Evolutionary conservation across 2,888 invertebrate genomes (phyloP).

Genomic region (Monoplex corrugatus): DNA sequence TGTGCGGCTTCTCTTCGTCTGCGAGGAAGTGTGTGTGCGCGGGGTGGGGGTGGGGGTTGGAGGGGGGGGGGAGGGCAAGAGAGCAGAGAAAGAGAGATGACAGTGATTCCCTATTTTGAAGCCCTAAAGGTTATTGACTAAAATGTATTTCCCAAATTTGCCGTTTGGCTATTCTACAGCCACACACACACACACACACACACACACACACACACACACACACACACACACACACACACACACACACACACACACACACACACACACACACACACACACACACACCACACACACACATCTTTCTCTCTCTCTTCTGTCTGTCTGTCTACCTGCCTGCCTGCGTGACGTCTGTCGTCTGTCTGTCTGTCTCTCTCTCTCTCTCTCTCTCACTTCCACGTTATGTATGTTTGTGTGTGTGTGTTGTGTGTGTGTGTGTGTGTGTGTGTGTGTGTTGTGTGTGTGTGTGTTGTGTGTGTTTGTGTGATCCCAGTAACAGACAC

Average conservation of each 20-base stretch:
- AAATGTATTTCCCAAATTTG: too few species aligned
- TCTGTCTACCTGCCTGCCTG: too few species aligned
- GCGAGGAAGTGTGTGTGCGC: too few species aligned
- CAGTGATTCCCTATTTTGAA: too few species aligned
- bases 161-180: too few species aligned
- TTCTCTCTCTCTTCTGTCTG: not conserved
- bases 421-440: not conserved
- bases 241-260: not conserved
- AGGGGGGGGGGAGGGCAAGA: too few species aligned
- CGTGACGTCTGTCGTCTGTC: too few species aligned
- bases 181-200: not conserved
- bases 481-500: too few species aligned
- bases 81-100: too few species aligned
- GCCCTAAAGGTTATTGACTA: too few species aligned
- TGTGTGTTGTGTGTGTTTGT: not conserved
- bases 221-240: not conserved
- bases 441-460: not conserved
- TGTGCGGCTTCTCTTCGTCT: too few species aligned
- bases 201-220: not conserved
- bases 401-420: not conserved
- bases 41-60: too few species aligned
- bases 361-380: not conserved
- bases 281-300: not conserved
- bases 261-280: not conserved
- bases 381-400: not conserved